These are phyloP conservation scores for Trachemys scripta DNA, from an alignment of 2,113 vertebrate species.

Conservation along the genomic window DNA sequence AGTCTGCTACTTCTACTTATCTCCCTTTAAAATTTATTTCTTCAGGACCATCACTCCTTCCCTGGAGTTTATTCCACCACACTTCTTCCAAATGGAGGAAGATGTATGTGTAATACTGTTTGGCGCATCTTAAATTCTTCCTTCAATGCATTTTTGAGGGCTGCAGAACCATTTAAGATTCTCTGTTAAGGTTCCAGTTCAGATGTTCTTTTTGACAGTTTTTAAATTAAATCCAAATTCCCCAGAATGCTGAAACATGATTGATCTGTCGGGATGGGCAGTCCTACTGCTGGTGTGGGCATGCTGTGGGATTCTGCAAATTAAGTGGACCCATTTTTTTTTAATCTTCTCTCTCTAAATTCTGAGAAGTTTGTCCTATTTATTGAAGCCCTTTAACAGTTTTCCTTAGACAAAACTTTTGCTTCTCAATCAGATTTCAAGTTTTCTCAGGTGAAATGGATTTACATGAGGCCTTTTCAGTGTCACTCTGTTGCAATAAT, in stretches of 20 bases:
- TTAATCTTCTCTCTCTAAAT: neutral
- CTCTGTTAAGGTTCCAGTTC: constrained; percentile 35
- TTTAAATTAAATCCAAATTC: constrained; percentile 17
- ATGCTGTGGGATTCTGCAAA: neutral
- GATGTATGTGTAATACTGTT: neutral
- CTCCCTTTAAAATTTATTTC: constrained; percentile 37
- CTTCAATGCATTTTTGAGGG: neutral
- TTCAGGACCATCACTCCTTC: constrained; percentile 8
- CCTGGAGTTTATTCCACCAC: neutral
- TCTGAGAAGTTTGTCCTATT: neutral
- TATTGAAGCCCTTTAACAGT: constrained; percentile 37
- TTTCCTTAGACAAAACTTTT: constrained; percentile 29
- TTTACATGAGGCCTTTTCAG: constrained; percentile 9
- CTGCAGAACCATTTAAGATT: constrained; percentile 14
- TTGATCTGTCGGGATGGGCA: neutral
- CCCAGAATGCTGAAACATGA: neutral
- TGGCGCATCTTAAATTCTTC: constrained; percentile 27
- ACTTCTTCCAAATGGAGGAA: constrained; percentile 34
- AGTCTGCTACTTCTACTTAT: constrained; percentile 45
- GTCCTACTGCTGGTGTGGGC: neutral
- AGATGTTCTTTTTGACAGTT: constrained; percentile 50
- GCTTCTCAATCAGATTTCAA: constrained; percentile 20
- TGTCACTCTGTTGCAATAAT: constrained; percentile 32
- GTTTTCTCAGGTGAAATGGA: constrained; percentile 39
- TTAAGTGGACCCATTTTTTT: neutral